Conservation (phyloP, 37 sponge, comb jelly and placozoan genomes). For the Chondrilla cf. caribensis region DNA sequence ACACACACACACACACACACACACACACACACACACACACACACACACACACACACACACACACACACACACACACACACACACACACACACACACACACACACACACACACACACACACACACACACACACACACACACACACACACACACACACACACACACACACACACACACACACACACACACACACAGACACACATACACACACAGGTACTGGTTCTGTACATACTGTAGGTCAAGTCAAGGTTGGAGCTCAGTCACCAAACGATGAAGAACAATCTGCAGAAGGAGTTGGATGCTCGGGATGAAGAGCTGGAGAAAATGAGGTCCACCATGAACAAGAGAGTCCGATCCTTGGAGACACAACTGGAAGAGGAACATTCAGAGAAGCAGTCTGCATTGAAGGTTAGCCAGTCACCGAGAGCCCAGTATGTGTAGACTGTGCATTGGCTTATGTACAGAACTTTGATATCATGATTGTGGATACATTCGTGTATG, state of each 20-base stretch:
- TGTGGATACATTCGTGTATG: no score
- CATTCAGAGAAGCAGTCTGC: slow-evolving; percentile 84
- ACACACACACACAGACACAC: background rate
- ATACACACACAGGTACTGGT: background rate
- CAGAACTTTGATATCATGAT: background rate
- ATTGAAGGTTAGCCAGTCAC: slow-evolving; percentile 58
- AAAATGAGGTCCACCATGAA: slow-evolving; percentile 62
- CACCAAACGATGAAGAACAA: slow-evolving; percentile 64
- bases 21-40: slow-evolving; percentile 7
- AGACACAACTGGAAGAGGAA: slow-evolving; percentile 88
- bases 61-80: slow-evolving; percentile 3
- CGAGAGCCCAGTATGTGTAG: background rate
- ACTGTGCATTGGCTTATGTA: background rate
- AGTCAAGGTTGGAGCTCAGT: slow-evolving; percentile 66
- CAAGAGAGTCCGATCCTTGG: slow-evolving; percentile 65
- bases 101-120: background rate
- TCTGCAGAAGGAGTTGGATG: slow-evolving; percentile 81
- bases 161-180: background rate
- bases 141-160: background rate
- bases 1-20: background rate
- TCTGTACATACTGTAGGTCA: slow-evolving; percentile 47
- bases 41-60: background rate
- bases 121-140: background rate
- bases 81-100: background rate
- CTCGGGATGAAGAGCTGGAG: slow-evolving; percentile 90